Percentiles rank a stretch among this genome's conserved stretches.
phyloP scores from a whole-genome alignment of 2,888 invertebrate genomes.

The Helleia helle region DNA sequence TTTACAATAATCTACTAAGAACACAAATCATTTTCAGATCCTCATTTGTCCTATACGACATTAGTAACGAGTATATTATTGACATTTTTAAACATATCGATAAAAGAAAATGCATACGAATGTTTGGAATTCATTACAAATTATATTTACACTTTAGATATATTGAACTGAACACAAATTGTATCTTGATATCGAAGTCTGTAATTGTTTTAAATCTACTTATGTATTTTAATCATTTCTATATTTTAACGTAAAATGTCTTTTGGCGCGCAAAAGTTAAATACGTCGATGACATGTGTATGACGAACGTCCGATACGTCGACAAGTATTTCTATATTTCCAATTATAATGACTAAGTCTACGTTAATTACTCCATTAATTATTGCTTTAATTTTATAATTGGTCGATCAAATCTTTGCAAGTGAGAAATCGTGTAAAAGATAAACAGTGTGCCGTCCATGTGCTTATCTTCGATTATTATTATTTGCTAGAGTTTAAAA shows the following conservation, averaged over 20 bases:
- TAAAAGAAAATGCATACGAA: conserved; percentile 7
- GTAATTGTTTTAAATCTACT: conserved; percentile 15
- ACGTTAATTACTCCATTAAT: conserved; percentile 48
- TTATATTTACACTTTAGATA: conserved; percentile 1
- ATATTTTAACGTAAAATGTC: conserved; percentile 40
- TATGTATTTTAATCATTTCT: conserved; percentile 18
- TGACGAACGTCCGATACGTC: conserved; percentile 7
- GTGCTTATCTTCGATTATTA: conserved; percentile 49
- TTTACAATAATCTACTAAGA: conserved; percentile 31
- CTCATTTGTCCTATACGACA: conserved; percentile 24
- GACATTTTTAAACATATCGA: conserved; percentile 6
- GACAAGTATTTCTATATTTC: conserved; percentile 16
- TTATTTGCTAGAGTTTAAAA: conserved; percentile 50
- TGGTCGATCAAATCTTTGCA: conserved; percentile 61
- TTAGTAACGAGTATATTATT: conserved; percentile 30
- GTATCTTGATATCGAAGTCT: conserved; percentile 9
- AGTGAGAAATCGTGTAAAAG: conserved; percentile 57
- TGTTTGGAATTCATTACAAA: conserved; percentile 9
- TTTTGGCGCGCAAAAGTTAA: conserved; percentile 56
- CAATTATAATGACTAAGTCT: conserved; percentile 38
- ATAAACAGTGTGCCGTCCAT: conserved; percentile 53
- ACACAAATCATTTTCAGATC: conserved; percentile 2
- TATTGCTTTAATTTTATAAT: conserved; percentile 49
- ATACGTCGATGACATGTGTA: conserved; percentile 24
- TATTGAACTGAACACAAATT: conserved; percentile 6